Conservation (phyloP, 2,113 vertebrate genomes). For the Epinephelus cyanopodus region DNA sequence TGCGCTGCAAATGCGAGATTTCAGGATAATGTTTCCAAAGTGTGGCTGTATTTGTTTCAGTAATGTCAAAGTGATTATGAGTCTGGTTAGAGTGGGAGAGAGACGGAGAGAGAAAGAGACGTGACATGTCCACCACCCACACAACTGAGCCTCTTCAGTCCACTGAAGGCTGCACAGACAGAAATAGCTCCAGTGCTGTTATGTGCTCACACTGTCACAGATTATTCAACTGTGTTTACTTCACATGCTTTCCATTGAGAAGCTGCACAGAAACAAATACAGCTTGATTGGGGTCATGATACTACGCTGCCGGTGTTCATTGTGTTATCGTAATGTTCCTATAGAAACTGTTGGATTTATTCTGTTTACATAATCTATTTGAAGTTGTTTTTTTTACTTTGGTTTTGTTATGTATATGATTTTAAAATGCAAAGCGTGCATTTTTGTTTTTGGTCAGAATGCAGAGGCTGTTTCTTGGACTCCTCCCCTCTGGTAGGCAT, state of each 20-base stretch:
- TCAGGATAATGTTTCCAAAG: background rate
- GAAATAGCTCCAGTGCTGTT: constrained; percentile 54
- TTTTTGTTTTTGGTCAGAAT: background rate
- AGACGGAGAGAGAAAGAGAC: constrained; percentile 15
- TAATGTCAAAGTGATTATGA: background rate
- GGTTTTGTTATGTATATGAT: too few species aligned
- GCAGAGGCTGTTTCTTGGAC: too few species aligned
- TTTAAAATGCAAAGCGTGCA: background rate
- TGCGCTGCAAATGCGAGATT: background rate
- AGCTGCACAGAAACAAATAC: background rate
- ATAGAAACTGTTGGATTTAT: background rate
- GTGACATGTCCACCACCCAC: constrained; percentile 55
- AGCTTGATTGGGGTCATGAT: too few species aligned
- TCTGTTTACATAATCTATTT: background rate
- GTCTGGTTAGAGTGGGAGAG: background rate
- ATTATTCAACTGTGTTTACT: constrained; percentile 22
- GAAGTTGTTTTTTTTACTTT: background rate
- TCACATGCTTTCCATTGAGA: background rate
- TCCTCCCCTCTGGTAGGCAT: too few species aligned
- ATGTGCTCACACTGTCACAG: constrained; percentile 31
- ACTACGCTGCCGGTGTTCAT: too few species aligned
- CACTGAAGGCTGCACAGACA: constrained; percentile 56
- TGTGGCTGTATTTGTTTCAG: background rate
- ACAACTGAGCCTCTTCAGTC: constrained; percentile 42
- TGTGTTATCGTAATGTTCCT: background rate